phyloP scores from a whole-genome alignment of 2,113 vertebrate genomes.

The Eulemur rufifrons region DNA sequence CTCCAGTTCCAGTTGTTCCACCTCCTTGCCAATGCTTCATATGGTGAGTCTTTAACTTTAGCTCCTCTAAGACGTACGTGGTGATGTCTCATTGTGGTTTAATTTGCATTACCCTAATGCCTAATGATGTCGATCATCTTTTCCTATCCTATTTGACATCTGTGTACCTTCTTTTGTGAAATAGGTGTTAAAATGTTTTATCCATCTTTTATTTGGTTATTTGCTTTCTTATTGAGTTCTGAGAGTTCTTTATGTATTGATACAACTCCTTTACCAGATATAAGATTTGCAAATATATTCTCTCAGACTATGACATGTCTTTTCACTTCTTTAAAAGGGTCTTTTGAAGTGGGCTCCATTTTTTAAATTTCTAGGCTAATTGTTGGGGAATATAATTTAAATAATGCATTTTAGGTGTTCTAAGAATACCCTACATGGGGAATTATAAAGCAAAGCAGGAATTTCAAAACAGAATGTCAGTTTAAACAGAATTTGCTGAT shows the following conservation, averaged over 20 bases:
- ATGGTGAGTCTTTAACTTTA: background rate
- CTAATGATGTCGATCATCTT: background rate
- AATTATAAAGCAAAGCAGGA: background rate
- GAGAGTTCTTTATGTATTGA: background rate
- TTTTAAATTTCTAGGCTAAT: background rate
- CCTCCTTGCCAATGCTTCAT: background rate
- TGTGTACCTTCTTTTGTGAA: background rate
- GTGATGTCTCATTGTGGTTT: background rate
- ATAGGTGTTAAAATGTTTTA: background rate
- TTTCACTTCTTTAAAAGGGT: background rate
- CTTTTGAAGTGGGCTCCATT: conserved; percentile 20
- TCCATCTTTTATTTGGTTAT: background rate
- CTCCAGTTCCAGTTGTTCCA: background rate
- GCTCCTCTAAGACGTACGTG: background rate
- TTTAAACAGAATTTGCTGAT: background rate
- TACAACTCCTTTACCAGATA: background rate
- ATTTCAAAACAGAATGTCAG: conserved; percentile 13
- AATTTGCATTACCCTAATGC: background rate
- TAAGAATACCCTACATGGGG: background rate
- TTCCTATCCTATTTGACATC: background rate
- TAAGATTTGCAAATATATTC: background rate
- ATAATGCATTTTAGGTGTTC: background rate
- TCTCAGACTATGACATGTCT: background rate
- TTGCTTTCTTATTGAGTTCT: background rate
- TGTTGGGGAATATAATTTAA: background rate